Evolutionary conservation across 2,797 vertebrate species (phyloP).

Genomic region (Neoniphon sammara): DNA sequence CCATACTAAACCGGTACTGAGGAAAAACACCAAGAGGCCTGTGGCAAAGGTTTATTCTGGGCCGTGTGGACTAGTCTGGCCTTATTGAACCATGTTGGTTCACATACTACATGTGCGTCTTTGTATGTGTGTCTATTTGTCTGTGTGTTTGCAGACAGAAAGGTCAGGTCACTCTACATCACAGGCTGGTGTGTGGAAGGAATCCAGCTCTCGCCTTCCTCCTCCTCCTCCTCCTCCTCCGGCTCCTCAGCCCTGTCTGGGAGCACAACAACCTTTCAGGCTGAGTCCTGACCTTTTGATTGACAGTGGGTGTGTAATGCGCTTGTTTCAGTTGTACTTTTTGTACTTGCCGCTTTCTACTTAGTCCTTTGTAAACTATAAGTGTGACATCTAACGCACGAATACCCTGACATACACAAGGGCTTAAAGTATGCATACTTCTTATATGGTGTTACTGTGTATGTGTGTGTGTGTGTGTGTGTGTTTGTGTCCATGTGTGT

Average conservation of each 20-base stretch:
- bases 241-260: slow-evolving; percentile 26
- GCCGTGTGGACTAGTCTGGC: neutral
- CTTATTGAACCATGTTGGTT: neutral
- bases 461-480: slow-evolving; percentile 13
- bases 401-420: slow-evolving; percentile 17
- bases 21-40: neutral
- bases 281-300: slow-evolving; percentile 53
- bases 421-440: slow-evolving; percentile 15
- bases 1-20: neutral
- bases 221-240: neutral
- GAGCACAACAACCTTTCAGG: slow-evolving; percentile 48
- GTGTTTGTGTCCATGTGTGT: neutral
- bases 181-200: slow-evolving; percentile 18
- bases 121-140: neutral
- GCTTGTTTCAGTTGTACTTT: slow-evolving; percentile 17
- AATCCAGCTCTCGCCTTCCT: neutral
- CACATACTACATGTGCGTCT: neutral
- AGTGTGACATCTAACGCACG: neutral
- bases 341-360: slow-evolving; percentile 20
- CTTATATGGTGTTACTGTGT: slow-evolving; percentile 6
- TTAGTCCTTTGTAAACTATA: slow-evolving; percentile 16
- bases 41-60: neutral
- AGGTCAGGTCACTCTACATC: slow-evolving; percentile 40
- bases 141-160: slow-evolving; percentile 16
- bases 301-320: slow-evolving; percentile 21